A percentile compares a stretch with the other conserved stretches of the same genome.
phyloP scores from a whole-genome alignment of 2,888 invertebrate genomes.

The Leptinotarsa juncta region DNA sequence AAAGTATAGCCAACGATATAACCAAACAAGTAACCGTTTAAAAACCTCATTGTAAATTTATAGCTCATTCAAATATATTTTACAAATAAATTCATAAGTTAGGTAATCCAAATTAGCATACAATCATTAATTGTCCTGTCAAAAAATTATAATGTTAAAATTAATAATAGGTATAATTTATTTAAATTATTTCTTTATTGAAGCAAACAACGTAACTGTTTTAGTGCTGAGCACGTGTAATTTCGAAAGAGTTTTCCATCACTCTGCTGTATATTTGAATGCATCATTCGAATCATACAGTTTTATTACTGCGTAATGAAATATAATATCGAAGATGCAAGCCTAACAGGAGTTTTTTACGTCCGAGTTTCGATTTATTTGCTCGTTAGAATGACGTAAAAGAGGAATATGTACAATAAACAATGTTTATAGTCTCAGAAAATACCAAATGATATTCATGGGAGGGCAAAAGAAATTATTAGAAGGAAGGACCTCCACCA shows the following conservation, averaged over 20 bases:
- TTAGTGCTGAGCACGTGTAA: slow-evolving; percentile 15
- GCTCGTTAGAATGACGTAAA: neutral
- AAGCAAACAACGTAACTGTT: slow-evolving; percentile 38
- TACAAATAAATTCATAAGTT: slow-evolving; percentile 33
- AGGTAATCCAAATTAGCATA: slow-evolving; percentile 41
- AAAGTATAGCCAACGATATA: neutral
- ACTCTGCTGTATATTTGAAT: neutral
- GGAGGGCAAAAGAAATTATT: too few species aligned
- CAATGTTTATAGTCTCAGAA: neutral
- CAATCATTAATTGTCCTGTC: slow-evolving; percentile 45
- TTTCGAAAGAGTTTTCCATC: slow-evolving; percentile 17
- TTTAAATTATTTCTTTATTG: slow-evolving; percentile 40
- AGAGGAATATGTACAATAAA: neutral
- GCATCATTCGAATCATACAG: slow-evolving; percentile 12
- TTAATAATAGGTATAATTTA: slow-evolving; percentile 42
- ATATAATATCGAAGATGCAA: neutral
- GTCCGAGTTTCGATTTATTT: neutral
- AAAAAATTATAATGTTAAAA: slow-evolving; percentile 42
- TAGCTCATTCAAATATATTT: slow-evolving; percentile 31
- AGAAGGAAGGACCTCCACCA: too few species aligned
- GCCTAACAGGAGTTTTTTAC: neutral
- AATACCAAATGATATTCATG: too few species aligned
- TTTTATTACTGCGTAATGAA: slow-evolving; percentile 7
- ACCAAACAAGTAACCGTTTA: slow-evolving; percentile 5
- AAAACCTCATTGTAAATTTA: slow-evolving; percentile 21